Percentiles rank a stretch among this genome's conserved stretches.
Conservation (phyloP, 2,113 vertebrate species). For the Argyrosomus japonicus region DNA sequence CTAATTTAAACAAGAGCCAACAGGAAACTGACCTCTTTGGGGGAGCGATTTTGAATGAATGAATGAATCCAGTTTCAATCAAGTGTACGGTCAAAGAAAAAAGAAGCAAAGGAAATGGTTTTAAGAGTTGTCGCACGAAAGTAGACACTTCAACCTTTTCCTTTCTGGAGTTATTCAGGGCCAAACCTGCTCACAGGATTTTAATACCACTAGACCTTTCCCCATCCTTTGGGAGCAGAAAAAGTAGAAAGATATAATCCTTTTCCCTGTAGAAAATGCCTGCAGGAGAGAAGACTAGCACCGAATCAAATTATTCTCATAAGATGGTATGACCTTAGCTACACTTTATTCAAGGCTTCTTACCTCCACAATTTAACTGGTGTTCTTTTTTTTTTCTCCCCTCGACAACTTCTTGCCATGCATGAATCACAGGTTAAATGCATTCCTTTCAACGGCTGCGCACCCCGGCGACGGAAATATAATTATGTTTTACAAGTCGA, state of each 20-base stretch:
- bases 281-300: constrained; percentile 64
- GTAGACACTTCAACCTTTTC: constrained; percentile 47
- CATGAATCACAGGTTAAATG: constrained; percentile 85
- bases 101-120: constrained; percentile 51
- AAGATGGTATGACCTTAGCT: constrained; percentile 76
- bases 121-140: constrained; percentile 48
- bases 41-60: constrained; percentile 37
- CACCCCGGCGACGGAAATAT: constrained; percentile 77
- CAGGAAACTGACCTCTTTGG: constrained; percentile 56
- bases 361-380: constrained; percentile 76
- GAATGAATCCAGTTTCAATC: constrained; percentile 64
- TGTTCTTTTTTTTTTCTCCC: constrained; percentile 49
- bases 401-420: constrained; percentile 74
- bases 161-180: constrained; percentile 60
- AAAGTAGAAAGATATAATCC: constrained; percentile 77
- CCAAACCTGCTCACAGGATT: constrained; percentile 68
- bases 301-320: constrained; percentile 75
- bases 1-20: constrained; percentile 65
- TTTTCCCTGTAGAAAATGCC: constrained; percentile 72
- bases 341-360: constrained; percentile 77
- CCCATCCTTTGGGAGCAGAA: constrained; percentile 73
- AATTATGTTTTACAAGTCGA: constrained; percentile 85
- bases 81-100: constrained; percentile 12
- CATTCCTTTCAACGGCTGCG: constrained; percentile 77
- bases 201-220: constrained; percentile 71